phyloP scores from a whole-genome alignment of 1,140 invertebrate species.

The Drosophila kanapiae region DNA sequence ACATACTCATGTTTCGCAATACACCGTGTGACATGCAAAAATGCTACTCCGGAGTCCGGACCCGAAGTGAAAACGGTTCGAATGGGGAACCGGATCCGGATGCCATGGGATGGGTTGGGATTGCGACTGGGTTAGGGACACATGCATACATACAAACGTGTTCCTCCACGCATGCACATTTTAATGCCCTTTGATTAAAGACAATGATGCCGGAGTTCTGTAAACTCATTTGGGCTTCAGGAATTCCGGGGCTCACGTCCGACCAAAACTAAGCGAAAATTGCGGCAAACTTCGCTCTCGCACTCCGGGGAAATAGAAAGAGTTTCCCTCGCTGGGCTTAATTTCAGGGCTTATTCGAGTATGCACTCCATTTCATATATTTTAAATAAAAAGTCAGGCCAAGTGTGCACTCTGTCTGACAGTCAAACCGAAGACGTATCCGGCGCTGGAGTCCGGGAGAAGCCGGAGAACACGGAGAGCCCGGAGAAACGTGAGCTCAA shows the following conservation, averaged over 20 bases:
- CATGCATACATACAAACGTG: not conserved
- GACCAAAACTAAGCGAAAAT: slow-evolving; percentile 52
- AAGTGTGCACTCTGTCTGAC: slow-evolving; percentile 47
- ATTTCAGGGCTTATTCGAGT: slow-evolving; percentile 64
- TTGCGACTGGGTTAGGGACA: slow-evolving; percentile 9
- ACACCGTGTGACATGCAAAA: slow-evolving; percentile 70
- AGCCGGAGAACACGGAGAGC: slow-evolving; percentile 15
- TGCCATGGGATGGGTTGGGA: slow-evolving; percentile 7
- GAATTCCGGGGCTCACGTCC: slow-evolving; percentile 56
- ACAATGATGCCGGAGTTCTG: slow-evolving; percentile 63
- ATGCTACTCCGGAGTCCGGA: slow-evolving; percentile 26
- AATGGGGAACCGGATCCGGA: slow-evolving; percentile 12
- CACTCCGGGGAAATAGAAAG: slow-evolving; percentile 66
- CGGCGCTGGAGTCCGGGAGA: slow-evolving; percentile 7
- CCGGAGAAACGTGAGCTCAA: slow-evolving; percentile 74
- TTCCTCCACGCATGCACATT: slow-evolving; percentile 39
- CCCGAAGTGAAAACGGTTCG: slow-evolving; percentile 11
- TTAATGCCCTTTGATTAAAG: slow-evolving; percentile 55
- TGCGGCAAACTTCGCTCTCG: slow-evolving; percentile 48
- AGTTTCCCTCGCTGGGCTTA: slow-evolving; percentile 50
- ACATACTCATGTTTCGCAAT: slow-evolving; percentile 77
- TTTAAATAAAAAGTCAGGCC: slow-evolving; percentile 61
- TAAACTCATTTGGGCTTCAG: slow-evolving; percentile 36
- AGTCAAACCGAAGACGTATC: slow-evolving; percentile 40
- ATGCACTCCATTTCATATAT: slow-evolving; percentile 48